A percentile compares a stretch with the other conserved stretches of the same genome.
Evolutionary conservation across 2,797 vertebrate species (phyloP).

Genomic region (Pseudochaenichthys georgianus): DNA sequence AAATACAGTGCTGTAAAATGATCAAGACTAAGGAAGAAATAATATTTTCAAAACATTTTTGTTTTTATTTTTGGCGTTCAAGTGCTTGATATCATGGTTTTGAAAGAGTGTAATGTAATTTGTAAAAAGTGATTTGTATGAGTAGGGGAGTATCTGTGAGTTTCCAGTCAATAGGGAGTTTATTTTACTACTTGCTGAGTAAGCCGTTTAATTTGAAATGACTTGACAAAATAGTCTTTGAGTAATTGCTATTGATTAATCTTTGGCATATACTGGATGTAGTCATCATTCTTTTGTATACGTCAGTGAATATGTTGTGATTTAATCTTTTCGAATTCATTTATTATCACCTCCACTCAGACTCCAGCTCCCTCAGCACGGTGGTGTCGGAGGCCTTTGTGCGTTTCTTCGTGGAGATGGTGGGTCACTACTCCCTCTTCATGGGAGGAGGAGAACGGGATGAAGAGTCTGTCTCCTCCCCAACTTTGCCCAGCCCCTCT

Average conservation of each 20-base stretch:
- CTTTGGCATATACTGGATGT: neutral
- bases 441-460: constrained; percentile 89
- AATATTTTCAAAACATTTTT: too few relatives aligned
- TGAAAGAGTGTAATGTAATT: neutral
- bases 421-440: constrained; percentile 96
- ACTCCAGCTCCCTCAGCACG: constrained; percentile 89
- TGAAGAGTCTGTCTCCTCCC: constrained; percentile 86
- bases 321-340: neutral
- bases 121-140: neutral
- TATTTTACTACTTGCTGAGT: neutral
- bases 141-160: neutral
- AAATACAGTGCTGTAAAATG: too few relatives aligned
- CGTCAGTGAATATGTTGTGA: neutral
- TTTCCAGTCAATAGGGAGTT: neutral
- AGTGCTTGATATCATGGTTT: too few relatives aligned
- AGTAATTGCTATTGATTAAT: neutral
- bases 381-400: constrained; percentile 97
- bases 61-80: too few relatives aligned
- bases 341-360: constrained; percentile 54
- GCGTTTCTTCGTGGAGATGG: constrained; percentile 97
- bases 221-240: neutral
- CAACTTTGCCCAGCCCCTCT: constrained; percentile 69
- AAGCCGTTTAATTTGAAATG: neutral
- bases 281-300: neutral
- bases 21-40: too few relatives aligned